phyloP scores from a whole-genome alignment of 2,113 vertebrate species.

The Sylvia atricapilla region DNA sequence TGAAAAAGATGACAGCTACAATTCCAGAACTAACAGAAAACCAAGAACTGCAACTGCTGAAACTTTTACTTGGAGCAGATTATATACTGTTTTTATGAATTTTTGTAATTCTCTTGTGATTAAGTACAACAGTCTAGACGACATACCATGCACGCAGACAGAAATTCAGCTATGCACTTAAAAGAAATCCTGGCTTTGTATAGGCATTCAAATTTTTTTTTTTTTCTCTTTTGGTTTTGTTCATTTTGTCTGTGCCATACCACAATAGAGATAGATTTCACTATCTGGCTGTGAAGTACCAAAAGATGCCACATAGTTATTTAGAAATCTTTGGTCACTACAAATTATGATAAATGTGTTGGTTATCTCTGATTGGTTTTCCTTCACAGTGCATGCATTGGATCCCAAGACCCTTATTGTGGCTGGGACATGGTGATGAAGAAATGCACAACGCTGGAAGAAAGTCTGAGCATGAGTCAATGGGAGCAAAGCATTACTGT shows the following conservation, averaged over 20 bases:
- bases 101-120: background rate
- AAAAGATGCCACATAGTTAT: background rate
- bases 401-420: slow-evolving; percentile 94
- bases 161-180: background rate
- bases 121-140: background rate
- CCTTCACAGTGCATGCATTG: slow-evolving; percentile 84
- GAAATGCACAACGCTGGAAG: slow-evolving; percentile 92
- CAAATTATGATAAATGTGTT: background rate
- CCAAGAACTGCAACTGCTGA: background rate
- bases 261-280: background rate
- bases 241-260: background rate
- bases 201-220: background rate
- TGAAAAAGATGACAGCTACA: background rate
- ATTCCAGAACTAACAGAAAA: background rate
- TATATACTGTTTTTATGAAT: background rate
- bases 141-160: background rate
- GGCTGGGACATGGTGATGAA: slow-evolving; percentile 93
- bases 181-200: background rate
- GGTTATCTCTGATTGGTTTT: slow-evolving; percentile 2
- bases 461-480: slow-evolving; percentile 92
- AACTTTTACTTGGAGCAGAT: background rate
- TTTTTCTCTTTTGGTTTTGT: background rate
- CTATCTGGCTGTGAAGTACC: background rate
- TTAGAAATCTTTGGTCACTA: background rate
- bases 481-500: slow-evolving; percentile 92